phyloP scores from a whole-genome alignment of 1,140 invertebrate genomes.

The Drosophila melanogaster region Release_6_plus_ISO1_MT NT_033777.3:15557001-15557500 shows the following conservation, averaged over 20 bases:
- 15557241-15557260: conserved; percentile 81
- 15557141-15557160: conserved; percentile 27
- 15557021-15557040: conserved; percentile 66
- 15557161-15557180: conserved; percentile 59
- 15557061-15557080: conserved; percentile 41
- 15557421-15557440: conserved; percentile 82
- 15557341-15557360: neutral
- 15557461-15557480: conserved; percentile 19
- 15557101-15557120: conserved; percentile 82
- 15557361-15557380: conserved; percentile 10
- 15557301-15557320: conserved; percentile 41
- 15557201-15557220: conserved; percentile 70
- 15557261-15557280: conserved; percentile 83
- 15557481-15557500: conserved; percentile 47
- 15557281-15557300: conserved; percentile 66
- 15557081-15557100: conserved; percentile 62
- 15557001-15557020: conserved; percentile 54
- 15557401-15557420: conserved; percentile 53
- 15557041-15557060: conserved; percentile 49
- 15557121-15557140: conserved; percentile 60
- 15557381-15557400: neutral
- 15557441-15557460: conserved; percentile 64
- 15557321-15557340: conserved; percentile 8
- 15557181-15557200: conserved; percentile 69
- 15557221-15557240: conserved; percentile 81